phyloP scores from a whole-genome alignment of 2,113 vertebrate genomes.

The Collichthys lucidus region DNA sequence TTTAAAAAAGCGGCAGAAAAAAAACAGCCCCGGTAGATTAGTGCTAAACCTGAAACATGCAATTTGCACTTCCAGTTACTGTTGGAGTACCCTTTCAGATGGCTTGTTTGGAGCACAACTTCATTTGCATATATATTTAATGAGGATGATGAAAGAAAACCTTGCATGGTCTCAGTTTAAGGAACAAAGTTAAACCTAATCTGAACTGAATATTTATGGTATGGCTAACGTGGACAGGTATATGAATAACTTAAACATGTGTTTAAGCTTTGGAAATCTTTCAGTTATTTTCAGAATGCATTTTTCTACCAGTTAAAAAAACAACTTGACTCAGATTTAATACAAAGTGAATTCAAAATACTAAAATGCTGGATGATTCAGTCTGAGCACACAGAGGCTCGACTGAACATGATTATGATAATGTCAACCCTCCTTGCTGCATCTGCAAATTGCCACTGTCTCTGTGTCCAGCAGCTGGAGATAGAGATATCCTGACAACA shows the following conservation, averaged over 20 bases:
- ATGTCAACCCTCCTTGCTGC: not conserved
- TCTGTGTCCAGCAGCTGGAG: constrained; percentile 11
- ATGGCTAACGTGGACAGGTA: not conserved
- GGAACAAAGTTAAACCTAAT: not conserved
- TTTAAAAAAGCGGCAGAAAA: not conserved
- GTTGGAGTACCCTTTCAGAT: not conserved
- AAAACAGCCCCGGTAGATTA: not conserved
- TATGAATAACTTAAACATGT: not conserved
- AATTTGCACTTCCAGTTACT: constrained; percentile 23
- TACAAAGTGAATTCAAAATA: not conserved
- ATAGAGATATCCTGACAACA: not conserved
- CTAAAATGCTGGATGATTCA: not conserved
- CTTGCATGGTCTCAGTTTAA: not conserved
- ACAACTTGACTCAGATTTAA: not conserved
- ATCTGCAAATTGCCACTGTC: not conserved
- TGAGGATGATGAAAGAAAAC: not conserved
- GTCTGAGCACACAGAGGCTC: not conserved
- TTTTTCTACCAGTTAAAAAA: not conserved
- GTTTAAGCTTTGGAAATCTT: not conserved
- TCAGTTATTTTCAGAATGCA: not conserved
- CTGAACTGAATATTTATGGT: not conserved
- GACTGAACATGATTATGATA: not conserved
- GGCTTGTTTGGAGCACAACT: constrained; percentile 4
- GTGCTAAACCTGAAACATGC: constrained; percentile 11
- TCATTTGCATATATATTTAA: not conserved